Conservation (phyloP, 2,888 invertebrate genomes). For the Timema cristinae region DNA sequence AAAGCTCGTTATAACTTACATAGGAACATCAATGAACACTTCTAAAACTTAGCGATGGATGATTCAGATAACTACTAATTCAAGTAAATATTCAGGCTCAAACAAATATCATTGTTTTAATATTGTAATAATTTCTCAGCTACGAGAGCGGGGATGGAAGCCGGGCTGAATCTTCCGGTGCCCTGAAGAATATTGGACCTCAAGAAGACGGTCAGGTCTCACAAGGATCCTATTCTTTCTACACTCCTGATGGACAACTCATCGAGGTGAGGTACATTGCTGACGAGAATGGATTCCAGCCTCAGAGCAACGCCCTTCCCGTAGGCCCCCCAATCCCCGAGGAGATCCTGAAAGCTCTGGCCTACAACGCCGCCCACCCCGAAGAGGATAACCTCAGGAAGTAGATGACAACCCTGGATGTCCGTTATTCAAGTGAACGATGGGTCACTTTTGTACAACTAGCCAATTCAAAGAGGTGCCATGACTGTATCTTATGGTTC, state of each 20-base stretch:
- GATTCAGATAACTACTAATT: too few species aligned
- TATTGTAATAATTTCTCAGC: neutral
- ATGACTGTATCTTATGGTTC: too few species aligned
- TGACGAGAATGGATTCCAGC: constrained; percentile 14
- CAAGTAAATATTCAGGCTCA: too few species aligned
- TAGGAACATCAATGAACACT: too few species aligned
- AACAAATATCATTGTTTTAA: too few species aligned
- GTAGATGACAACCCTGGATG: neutral
- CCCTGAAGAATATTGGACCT: neutral
- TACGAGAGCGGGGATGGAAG: constrained; percentile 12
- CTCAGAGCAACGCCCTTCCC: constrained; percentile 9
- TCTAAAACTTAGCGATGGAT: too few species aligned
- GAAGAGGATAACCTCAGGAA: constrained; percentile 14
- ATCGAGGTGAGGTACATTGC: neutral
- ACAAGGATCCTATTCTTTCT: constrained; percentile 13
- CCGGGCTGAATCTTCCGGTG: neutral
- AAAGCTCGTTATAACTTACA: too few species aligned
- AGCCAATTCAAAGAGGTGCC: too few species aligned
- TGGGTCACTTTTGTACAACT: too few species aligned
- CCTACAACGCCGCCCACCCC: constrained; percentile 15
- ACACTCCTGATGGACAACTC: neutral
- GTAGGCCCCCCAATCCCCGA: constrained; percentile 2
- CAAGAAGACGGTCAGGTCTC: neutral
- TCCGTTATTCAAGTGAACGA: too few species aligned
- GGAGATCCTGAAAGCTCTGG: constrained; percentile 8